Evolutionary conservation across 2,888 invertebrate genomes (phyloP).

Genomic region (Polymixis lichenea): DNA sequence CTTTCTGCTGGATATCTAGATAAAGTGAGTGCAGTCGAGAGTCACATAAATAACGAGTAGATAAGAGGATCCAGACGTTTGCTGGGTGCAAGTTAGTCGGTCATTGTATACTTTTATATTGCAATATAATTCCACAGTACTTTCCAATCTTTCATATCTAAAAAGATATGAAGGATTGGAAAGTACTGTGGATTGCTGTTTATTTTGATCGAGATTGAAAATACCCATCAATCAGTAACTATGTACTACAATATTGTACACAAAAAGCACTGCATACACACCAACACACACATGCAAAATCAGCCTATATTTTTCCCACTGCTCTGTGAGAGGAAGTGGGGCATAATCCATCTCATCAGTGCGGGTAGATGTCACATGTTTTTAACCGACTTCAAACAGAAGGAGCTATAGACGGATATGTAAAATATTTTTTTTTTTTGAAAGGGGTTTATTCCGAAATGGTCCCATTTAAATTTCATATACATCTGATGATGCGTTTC

Average conservation of each 20-base stretch:
- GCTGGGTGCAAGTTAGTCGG: constrained; percentile 32
- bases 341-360: neutral
- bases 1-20: constrained; percentile 45
- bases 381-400: too few species aligned
- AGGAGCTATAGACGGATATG: too few species aligned
- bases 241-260: neutral
- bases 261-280: neutral
- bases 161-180: neutral
- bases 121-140: too few species aligned
- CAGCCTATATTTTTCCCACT: neutral
- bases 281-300: neutral
- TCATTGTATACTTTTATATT: constrained; percentile 38
- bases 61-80: constrained; percentile 45
- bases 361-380: neutral
- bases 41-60: constrained; percentile 59
- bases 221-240: neutral
- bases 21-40: constrained; percentile 44
- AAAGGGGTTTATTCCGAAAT: too few species aligned
- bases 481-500: too few species aligned
- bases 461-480: too few species aligned
- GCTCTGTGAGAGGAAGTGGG: neutral
- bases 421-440: too few species aligned
- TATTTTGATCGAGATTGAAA: neutral
- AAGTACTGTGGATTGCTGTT: constrained; percentile 2
- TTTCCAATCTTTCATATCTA: too few species aligned